These are phyloP conservation scores for Bombyx huttoni DNA, from an alignment of 2,888 invertebrate genomes.

Conservation along the genomic window DNA sequence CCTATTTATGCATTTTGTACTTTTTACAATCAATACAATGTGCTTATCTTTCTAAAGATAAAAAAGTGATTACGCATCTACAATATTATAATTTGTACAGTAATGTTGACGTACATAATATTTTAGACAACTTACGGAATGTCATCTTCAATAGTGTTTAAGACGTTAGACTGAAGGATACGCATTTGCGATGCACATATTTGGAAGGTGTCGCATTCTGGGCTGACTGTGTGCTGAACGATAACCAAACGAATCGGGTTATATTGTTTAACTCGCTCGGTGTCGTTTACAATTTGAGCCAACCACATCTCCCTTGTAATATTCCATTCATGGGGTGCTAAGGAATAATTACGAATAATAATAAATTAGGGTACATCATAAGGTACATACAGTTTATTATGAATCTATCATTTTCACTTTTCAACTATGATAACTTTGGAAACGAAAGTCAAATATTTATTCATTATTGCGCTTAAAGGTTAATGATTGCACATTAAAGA, in stretches of 20 bases:
- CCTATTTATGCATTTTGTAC: no score
- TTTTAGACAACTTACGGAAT: conserved; percentile 15
- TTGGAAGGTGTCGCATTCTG: conserved; percentile 30
- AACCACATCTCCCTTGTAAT: conserved; percentile 51
- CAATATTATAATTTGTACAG: no score
- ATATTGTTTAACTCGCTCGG: conserved; percentile 13
- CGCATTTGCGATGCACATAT: conserved; percentile 42
- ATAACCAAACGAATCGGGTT: conserved; percentile 42
- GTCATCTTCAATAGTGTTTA: conserved; percentile 11
- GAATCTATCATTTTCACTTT: no score
- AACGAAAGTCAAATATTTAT: no score
- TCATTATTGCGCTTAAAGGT: no score
- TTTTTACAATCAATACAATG: no score
- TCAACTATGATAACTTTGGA: no score
- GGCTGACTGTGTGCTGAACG: conserved; percentile 43
- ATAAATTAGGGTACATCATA: neutral
- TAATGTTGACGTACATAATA: neutral
- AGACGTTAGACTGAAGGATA: conserved; percentile 31
- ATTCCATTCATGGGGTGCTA: conserved; percentile 51
- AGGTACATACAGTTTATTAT: no score
- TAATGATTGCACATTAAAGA: no score
- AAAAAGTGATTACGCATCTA: no score
- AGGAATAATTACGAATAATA: neutral
- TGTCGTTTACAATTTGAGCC: conserved; percentile 17
- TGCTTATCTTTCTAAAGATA: no score